A percentile compares a stretch with the other conserved stretches of the same genome.
These are phyloP conservation scores for Cliona cf. orientalis DNA, from an alignment of 37 sponge, comb jelly and placozoan species.

Conservation along the genomic window DNA sequence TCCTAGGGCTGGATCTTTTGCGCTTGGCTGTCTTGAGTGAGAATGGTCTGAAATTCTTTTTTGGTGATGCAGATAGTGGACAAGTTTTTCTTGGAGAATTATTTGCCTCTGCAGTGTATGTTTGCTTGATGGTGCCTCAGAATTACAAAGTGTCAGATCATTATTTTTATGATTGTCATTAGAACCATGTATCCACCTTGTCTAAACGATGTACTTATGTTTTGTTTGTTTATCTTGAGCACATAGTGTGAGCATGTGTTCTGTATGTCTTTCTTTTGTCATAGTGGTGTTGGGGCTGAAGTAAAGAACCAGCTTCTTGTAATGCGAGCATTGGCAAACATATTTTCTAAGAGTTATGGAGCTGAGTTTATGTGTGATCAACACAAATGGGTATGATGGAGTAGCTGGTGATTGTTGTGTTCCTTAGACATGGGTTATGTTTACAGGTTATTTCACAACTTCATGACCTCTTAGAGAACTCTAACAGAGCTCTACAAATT, in stretches of 20 bases:
- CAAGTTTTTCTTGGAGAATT: constrained; percentile 17
- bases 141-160: too few species aligned
- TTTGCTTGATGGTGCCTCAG: too few species aligned
- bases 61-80: constrained; percentile 18
- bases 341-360: constrained; percentile 40
- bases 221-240: too few species aligned
- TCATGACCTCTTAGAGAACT: constrained; percentile 1
- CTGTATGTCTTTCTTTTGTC: too few species aligned
- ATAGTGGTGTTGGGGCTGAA: constrained; percentile 47
- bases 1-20: constrained; percentile 57
- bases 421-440: background rate
- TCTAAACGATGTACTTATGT: too few species aligned
- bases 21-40: constrained; percentile 32
- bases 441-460: constrained; percentile 48
- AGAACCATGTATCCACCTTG: too few species aligned
- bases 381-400: constrained; percentile 12
- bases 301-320: constrained; percentile 68
- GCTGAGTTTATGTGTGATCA: constrained; percentile 21
- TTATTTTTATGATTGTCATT: too few species aligned
- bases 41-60: constrained; percentile 19
- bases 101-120: constrained; percentile 31
- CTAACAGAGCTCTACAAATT: constrained; percentile 56
- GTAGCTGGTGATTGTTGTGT: too few species aligned
- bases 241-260: too few species aligned
- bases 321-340: constrained; percentile 64